Conservation (phyloP, 2,888 invertebrate species). For the Sminthurides aquaticus region DNA sequence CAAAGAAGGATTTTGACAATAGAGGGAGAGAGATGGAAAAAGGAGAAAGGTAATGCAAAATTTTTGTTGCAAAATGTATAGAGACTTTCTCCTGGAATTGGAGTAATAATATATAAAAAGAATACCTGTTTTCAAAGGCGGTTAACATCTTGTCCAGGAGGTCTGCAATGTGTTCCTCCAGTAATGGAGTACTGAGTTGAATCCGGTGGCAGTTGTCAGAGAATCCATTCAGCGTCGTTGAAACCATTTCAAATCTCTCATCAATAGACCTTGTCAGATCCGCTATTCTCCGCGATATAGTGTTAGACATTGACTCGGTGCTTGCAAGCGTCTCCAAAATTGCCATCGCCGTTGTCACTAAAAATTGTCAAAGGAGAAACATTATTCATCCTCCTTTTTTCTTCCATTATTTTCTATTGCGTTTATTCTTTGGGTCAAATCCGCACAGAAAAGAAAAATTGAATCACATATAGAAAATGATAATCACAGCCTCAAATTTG, state of each 20-base stretch:
- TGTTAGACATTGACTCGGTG: slow-evolving; percentile 37
- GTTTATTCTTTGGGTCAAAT: not conserved
- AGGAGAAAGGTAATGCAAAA: too few relatives aligned
- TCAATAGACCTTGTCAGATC: slow-evolving; percentile 37
- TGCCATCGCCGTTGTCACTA: slow-evolving; percentile 28
- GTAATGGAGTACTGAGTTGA: slow-evolving; percentile 58
- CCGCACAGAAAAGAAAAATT: not conserved
- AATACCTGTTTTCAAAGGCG: slow-evolving; percentile 59
- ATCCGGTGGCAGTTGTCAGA: slow-evolving; percentile 60
- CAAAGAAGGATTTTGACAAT: too few relatives aligned
- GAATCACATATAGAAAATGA: too few relatives aligned
- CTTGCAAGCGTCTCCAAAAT: slow-evolving; percentile 38
- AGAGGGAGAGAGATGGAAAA: too few relatives aligned
- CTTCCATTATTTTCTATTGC: too few relatives aligned
- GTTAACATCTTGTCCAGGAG: slow-evolving; percentile 59
- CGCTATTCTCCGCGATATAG: slow-evolving; percentile 32
- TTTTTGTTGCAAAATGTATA: too few relatives aligned
- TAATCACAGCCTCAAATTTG: too few relatives aligned
- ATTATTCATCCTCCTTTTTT: not conserved
- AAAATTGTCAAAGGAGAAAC: not conserved
- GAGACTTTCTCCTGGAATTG: too few relatives aligned
- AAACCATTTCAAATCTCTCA: slow-evolving; percentile 41
- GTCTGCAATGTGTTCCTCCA: slow-evolving; percentile 56
- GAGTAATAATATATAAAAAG: too few relatives aligned
- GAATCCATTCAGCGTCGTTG: slow-evolving; percentile 57